Conservation (phyloP, 2,888 invertebrate species). For the Noctua janthe region DNA sequence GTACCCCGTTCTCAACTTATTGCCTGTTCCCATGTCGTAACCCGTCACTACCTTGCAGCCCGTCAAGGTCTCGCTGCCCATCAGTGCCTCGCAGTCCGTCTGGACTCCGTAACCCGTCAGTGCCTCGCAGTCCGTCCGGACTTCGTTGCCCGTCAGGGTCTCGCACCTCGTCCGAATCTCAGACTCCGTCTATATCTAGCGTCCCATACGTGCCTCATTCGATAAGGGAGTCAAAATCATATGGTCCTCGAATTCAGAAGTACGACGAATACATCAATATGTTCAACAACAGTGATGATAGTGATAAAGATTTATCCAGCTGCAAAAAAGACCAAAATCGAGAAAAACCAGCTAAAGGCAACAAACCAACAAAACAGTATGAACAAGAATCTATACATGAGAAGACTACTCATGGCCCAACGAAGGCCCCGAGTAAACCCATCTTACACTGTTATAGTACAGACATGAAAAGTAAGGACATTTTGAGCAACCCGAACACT, state of each 20-base stretch:
- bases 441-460: conserved; percentile 20
- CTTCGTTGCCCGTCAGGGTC: neutral
- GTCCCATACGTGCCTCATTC: conserved; percentile 11
- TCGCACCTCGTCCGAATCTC: neutral
- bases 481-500: neutral
- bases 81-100: neutral
- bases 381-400: neutral
- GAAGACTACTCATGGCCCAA: neutral
- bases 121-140: neutral
- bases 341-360: neutral
- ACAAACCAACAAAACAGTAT: neutral
- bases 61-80: neutral
- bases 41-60: neutral
- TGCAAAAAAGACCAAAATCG: neutral
- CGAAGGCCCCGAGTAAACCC: neutral
- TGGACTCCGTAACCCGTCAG: neutral
- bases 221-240: conserved; percentile 12
- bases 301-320: neutral
- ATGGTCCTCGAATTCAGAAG: conserved; percentile 14
- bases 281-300: conserved; percentile 17
- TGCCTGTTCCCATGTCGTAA: neutral
- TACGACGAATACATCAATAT: conserved; percentile 38
- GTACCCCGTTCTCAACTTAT: neutral
- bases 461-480: neutral
- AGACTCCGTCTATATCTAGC: neutral